Conservation (phyloP, 2,113 vertebrate genomes). For the Calypte anna region DNA sequence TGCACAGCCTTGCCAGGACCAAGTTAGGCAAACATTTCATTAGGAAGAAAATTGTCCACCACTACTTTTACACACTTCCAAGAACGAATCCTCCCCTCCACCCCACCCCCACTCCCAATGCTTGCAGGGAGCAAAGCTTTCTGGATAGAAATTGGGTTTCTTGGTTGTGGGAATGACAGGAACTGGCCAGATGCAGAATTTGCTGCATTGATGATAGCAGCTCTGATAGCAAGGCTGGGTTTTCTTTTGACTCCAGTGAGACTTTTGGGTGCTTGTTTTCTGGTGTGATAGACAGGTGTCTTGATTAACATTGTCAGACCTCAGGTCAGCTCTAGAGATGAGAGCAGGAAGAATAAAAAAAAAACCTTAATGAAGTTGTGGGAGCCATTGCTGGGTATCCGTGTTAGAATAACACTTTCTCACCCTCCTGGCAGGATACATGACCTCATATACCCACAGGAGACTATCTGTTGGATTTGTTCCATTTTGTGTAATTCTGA, state of each 20-base stretch:
- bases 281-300: neutral
- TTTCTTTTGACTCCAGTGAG: neutral
- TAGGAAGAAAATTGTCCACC: conserved; percentile 19
- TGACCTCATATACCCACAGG: conserved; percentile 52
- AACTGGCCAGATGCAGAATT: neutral
- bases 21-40: conserved; percentile 16
- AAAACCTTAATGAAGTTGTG: conserved; percentile 14
- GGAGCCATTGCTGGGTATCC: conserved; percentile 13
- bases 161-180: neutral
- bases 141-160: neutral
- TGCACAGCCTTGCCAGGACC: neutral
- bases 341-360: conserved; percentile 19
- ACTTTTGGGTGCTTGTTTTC: neutral
- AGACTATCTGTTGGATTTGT: conserved; percentile 52
- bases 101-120: neutral
- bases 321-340: neutral
- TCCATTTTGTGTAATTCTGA: conserved; percentile 65
- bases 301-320: neutral
- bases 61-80: neutral
- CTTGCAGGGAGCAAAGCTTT: neutral
- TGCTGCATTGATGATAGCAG: neutral
- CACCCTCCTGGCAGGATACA: neutral
- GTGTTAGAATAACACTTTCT: neutral
- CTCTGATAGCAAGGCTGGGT: neutral
- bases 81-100: neutral